These are phyloP conservation scores for Setophaga kirtlandii DNA, from an alignment of 2,113 vertebrate species.

Conservation along the genomic window DNA sequence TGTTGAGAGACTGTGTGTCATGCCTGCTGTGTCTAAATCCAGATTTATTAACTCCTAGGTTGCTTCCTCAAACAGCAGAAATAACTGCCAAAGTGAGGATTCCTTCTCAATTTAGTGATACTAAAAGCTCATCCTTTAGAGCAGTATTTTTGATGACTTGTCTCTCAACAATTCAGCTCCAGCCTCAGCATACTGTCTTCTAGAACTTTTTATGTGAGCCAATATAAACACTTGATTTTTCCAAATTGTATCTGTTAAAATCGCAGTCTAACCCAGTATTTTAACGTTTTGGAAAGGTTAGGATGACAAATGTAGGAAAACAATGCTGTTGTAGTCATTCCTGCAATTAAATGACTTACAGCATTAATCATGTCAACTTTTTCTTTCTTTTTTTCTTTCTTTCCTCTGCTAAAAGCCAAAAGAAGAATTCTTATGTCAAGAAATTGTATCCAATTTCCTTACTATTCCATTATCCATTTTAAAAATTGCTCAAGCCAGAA, in stretches of 20 bases:
- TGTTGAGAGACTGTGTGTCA: not conserved
- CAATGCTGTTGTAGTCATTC: constrained; percentile 65
- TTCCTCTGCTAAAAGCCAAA: constrained; percentile 63
- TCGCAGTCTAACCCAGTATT: constrained; percentile 49
- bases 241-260: constrained; percentile 56
- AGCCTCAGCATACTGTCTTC: not conserved
- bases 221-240: constrained; percentile 68
- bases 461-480: not conserved
- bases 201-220: constrained; percentile 14
- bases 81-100: not conserved
- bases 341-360: constrained; percentile 49
- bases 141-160: not conserved
- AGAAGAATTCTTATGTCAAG: constrained; percentile 37
- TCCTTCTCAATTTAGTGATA: not conserved
- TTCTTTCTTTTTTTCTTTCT: not conserved
- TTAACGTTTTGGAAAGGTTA: constrained; percentile 58
- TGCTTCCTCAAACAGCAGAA: not conserved
- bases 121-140: not conserved
- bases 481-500: not conserved
- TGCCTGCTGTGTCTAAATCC: not conserved
- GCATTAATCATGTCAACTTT: not conserved
- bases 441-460: constrained; percentile 4
- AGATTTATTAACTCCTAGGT: not conserved
- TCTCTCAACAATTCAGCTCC: not conserved
- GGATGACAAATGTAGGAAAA: constrained; percentile 69